Base-by-base conservation (phyloP, 2,888 invertebrate species). In the Hemithea aestivaria region DNA sequence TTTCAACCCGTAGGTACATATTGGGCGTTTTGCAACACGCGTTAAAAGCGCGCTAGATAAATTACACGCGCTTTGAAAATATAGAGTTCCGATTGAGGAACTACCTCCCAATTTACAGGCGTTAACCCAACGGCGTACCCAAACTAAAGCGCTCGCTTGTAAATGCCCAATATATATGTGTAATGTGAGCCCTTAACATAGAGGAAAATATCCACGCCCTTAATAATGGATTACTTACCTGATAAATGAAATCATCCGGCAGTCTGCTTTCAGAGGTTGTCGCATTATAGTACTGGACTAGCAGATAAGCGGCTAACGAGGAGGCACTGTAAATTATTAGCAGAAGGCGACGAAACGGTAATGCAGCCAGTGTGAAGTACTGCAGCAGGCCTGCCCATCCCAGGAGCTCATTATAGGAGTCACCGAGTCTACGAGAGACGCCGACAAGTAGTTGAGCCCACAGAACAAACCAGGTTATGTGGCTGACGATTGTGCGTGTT, bases 361-460 rank as follows among this genome's bases (percentile, higher is more conserved):
- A 73, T 1, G 93, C 91, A 34, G 93, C 92, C 63, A 93, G 90
- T 31, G 93, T 90, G 51, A 94, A 88, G 68, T 93, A 94, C 58
- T 93, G 91, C 54, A 93, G 74, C 27, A 94, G 87, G 48, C 94
- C 82, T 8, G 93, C 90, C 94, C 94, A 94, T 30, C 93, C 93
- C 2, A 94, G 87, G 44, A 91, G 88, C 69, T 94, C 92, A 54
- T 85, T 84, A 58, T 80, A 83, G 6, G 84, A 75, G 56, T 85
- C 84, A 27, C 82, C 85, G 12, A 71, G 62, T 2, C 85, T 71
- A 27, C 92, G 87, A 10, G 90, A 88, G 5, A 69, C 72, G 55
- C 73, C 73, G 33, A 73, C 48, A 25, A 84, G 52, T 6, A 85
- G 60, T 51, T 84, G 80, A 8, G 48, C 45, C 84, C 87, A 87